Percentiles rank a stretch among this genome's conserved stretches.
phyloP scores from a whole-genome alignment of 2,888 invertebrate genomes.

The Napeogenes inachia region DNA sequence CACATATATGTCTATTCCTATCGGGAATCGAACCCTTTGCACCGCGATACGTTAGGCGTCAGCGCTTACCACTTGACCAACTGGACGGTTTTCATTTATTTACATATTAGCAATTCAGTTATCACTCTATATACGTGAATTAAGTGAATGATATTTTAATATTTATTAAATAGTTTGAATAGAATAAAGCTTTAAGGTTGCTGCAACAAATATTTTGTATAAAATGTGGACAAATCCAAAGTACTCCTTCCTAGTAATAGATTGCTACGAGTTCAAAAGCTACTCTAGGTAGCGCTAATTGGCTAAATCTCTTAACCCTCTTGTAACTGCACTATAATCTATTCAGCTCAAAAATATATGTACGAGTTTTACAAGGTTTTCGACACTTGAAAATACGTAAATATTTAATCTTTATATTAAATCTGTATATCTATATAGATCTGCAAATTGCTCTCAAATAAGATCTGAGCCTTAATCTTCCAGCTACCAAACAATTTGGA shows the following conservation, averaged over 20 bases:
- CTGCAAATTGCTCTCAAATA: too few species aligned
- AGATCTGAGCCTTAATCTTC: background rate
- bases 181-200: too few species aligned
- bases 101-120: too few species aligned
- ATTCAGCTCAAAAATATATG: conserved; percentile 14
- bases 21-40: too few species aligned
- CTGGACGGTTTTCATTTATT: too few species aligned
- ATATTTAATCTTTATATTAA: background rate
- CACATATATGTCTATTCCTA: too few species aligned
- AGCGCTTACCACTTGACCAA: too few species aligned
- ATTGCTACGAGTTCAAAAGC: conserved; percentile 3
- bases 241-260: background rate
- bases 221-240: background rate
- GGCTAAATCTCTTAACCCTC: conserved; percentile 47
- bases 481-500: background rate
- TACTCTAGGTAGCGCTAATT: conserved; percentile 52
- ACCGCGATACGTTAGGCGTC: too few species aligned
- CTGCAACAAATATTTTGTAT: background rate
- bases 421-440: too few species aligned
- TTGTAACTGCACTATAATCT: conserved; percentile 23
- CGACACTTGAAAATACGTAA: background rate
- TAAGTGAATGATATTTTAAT: too few species aligned
- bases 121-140: too few species aligned
- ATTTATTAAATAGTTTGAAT: too few species aligned
- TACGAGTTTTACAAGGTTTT: background rate